phyloP scores from a whole-genome alignment of 2,113 vertebrate genomes.

The Vimba vimba region DNA sequence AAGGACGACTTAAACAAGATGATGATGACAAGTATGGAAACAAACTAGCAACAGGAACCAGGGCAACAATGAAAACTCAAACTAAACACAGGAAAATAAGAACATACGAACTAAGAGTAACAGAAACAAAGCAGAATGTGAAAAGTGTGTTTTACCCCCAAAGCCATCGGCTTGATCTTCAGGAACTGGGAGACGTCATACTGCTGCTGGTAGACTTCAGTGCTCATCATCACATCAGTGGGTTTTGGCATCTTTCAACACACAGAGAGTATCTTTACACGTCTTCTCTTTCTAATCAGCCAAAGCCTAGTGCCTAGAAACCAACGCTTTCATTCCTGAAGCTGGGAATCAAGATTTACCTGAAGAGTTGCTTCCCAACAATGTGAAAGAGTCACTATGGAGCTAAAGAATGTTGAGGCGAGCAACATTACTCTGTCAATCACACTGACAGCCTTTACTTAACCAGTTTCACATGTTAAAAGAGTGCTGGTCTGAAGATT shows the following conservation, averaged over 20 bases:
- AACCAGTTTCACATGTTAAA: neutral
- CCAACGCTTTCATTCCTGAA: neutral
- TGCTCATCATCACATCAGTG: neutral
- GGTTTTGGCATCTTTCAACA: neutral
- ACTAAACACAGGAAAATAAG: neutral
- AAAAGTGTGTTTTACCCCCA: constrained; percentile 7
- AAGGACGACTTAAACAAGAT: neutral
- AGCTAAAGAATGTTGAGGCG: neutral
- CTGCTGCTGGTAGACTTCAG: neutral
- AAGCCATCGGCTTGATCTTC: neutral
- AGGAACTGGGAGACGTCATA: constrained; percentile 16
- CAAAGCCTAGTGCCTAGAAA: neutral
- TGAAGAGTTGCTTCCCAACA: neutral
- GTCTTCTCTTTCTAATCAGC: neutral
- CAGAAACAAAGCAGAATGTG: neutral
- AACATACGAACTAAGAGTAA: neutral
- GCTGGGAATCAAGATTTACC: neutral
- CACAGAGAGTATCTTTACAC: neutral
- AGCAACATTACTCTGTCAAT: neutral
- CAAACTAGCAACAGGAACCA: too few relatives aligned
- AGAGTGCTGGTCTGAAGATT: neutral
- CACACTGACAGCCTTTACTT: neutral
- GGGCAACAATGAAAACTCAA: too few relatives aligned
- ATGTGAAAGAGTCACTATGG: neutral
- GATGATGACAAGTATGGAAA: neutral